phyloP scores from a whole-genome alignment of 2,888 invertebrate species.

The Lagria hirta region DNA sequence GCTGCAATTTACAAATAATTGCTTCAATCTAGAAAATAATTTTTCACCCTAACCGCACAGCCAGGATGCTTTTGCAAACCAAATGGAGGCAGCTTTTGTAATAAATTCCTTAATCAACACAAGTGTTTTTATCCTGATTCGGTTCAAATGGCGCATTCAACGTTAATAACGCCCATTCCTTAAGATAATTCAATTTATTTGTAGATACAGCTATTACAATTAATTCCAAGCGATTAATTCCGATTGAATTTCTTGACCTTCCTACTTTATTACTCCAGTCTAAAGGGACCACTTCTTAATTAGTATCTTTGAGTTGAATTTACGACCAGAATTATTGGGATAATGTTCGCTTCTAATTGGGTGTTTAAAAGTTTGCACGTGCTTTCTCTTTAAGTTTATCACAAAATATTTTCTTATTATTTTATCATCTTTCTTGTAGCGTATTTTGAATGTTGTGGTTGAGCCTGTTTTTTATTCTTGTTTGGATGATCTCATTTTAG shows the following conservation, averaged over 20 bases:
- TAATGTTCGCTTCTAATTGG: constrained; percentile 18
- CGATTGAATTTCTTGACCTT: constrained; percentile 14
- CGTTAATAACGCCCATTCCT: constrained; percentile 2
- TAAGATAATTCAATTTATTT: constrained; percentile 6
- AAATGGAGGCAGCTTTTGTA: too few species aligned
- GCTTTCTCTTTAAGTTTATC: too few species aligned
- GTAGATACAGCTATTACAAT: constrained; percentile 16
- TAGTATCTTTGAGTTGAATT: constrained; percentile 16
- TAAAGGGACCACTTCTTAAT: constrained; percentile 11
- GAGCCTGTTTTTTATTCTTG: too few species aligned
- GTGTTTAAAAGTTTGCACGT: too few species aligned
- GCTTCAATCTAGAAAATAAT: too few species aligned
- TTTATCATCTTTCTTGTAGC: too few species aligned
- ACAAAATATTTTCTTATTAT: too few species aligned
- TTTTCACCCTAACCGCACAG: too few species aligned
- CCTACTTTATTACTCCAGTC: constrained; percentile 17
- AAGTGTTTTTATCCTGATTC: constrained; percentile 3
- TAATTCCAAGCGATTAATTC: constrained; percentile 27
- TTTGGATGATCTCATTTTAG: too few species aligned
- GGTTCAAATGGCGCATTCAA: not conserved
- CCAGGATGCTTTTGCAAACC: too few species aligned
- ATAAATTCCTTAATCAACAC: not conserved
- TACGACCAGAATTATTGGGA: constrained; percentile 18
- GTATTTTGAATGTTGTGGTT: too few species aligned
- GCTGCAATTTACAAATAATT: too few species aligned